A percentile compares a stretch with the other conserved stretches of the same genome.
Evolutionary conservation across 1,140 invertebrate genomes (phyloP).

Genomic region (Trachymyrmex cornetzi): DNA sequence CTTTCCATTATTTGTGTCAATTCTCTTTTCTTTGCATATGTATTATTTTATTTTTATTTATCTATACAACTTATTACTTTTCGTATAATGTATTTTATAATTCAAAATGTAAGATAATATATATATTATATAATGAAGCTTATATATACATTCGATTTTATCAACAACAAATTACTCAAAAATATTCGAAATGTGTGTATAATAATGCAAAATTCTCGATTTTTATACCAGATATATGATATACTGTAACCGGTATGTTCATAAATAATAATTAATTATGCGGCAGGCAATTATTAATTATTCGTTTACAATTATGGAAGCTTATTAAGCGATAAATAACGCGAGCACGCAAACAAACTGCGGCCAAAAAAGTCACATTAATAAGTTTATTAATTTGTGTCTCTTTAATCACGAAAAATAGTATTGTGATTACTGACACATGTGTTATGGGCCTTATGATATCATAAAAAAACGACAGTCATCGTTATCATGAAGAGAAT

Average conservation of each 20-base stretch:
- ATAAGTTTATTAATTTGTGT: slow-evolving; percentile 1
- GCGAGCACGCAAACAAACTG: background rate
- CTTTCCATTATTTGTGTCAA: background rate
- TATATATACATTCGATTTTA: background rate
- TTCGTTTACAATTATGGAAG: slow-evolving; percentile 10
- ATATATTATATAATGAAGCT: background rate
- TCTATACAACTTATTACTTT: background rate
- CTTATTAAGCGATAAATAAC: slow-evolving; percentile 16
- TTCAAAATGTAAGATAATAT: slow-evolving; percentile 8
- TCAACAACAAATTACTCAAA: background rate
- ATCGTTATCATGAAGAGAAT: background rate
- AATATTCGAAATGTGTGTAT: background rate
- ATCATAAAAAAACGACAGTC: background rate
- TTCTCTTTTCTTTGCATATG: background rate
- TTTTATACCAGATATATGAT: background rate
- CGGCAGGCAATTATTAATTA: slow-evolving; percentile 18
- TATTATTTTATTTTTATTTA: background rate
- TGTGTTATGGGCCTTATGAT: background rate
- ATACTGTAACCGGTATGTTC: background rate
- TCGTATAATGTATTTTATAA: background rate
- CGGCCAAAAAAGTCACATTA: background rate
- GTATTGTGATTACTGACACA: too few relatives aligned
- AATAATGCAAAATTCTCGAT: background rate
- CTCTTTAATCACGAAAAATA: background rate
- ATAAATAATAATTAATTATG: slow-evolving; percentile 23